Percentiles rank a stretch among this genome's conserved stretches.
Evolutionary conservation across 2,113 vertebrate genomes (phyloP).

Genomic region (Apteryx owenii): DNA sequence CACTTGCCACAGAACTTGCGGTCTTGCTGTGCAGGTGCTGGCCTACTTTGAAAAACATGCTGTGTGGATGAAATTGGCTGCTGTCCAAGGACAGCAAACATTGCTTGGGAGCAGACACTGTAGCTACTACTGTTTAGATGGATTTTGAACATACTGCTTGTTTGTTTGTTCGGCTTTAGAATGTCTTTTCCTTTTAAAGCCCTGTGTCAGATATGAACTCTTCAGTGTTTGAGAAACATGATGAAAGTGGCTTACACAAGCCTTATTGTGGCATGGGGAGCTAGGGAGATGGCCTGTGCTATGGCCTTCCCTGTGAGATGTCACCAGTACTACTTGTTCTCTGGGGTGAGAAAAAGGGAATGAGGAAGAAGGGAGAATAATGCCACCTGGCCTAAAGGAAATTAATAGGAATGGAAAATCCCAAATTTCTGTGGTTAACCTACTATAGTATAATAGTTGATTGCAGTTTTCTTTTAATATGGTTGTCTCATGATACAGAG

Average conservation of each 20-base stretch:
- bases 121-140: not conserved
- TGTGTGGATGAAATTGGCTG: not conserved
- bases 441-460: not conserved
- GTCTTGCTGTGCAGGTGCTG: not conserved
- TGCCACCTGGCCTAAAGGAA: not conserved
- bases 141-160: not conserved
- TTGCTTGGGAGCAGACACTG: not conserved
- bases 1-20: not conserved
- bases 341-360: not conserved
- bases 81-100: accelerated
- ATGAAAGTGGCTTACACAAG: not conserved
- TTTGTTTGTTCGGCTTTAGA: not conserved
- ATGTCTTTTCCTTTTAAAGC: not conserved
- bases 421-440: not conserved
- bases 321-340: not conserved
- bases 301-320: not conserved
- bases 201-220: not conserved
- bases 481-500: not conserved
- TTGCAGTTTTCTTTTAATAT: not conserved
- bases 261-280: not conserved
- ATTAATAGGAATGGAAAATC: not conserved
- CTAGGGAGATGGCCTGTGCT: not conserved
- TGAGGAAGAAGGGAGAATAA: not conserved
- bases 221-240: not conserved
- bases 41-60: not conserved